phyloP scores from a whole-genome alignment of 2,888 invertebrate species.

The Liopterus haemorrhoidalis region DNA sequence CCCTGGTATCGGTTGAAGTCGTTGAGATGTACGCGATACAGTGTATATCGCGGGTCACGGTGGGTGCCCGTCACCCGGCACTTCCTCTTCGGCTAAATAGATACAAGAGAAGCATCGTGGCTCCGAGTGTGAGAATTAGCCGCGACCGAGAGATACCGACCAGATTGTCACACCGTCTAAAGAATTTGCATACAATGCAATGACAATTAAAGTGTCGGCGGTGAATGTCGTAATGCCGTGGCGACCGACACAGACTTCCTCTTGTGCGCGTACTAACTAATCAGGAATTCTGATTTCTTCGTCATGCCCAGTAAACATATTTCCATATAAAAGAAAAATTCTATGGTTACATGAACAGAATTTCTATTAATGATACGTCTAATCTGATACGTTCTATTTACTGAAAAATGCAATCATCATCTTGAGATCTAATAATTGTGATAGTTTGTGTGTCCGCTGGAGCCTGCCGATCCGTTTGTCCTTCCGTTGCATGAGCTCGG shows the following conservation, averaged over 20 bases:
- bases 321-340: conserved; percentile 25
- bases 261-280: neutral
- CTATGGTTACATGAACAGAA: conserved; percentile 42
- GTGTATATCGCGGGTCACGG: no score
- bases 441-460: no score
- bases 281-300: conserved; percentile 9
- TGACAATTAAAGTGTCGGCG: conserved; percentile 44
- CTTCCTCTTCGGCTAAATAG: no score
- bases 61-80: no score
- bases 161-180: conserved; percentile 47
- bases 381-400: conserved; percentile 46
- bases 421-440: no score
- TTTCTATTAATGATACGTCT: conserved; percentile 42
- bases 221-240: conserved; percentile 44
- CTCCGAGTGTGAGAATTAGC: conserved; percentile 1
- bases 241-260: neutral
- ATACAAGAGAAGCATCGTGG: no score
- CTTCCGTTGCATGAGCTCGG: no score
- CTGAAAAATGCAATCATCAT: conserved; percentile 44
- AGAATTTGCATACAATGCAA: conserved; percentile 48
- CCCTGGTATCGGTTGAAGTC: no score
- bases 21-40: no score
- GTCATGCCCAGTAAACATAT: conserved; percentile 22
- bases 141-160: conserved; percentile 17
- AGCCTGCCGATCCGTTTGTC: no score